Base-by-base conservation (phyloP, 2,888 invertebrate species). In the Polylopha cassiicola region DNA sequence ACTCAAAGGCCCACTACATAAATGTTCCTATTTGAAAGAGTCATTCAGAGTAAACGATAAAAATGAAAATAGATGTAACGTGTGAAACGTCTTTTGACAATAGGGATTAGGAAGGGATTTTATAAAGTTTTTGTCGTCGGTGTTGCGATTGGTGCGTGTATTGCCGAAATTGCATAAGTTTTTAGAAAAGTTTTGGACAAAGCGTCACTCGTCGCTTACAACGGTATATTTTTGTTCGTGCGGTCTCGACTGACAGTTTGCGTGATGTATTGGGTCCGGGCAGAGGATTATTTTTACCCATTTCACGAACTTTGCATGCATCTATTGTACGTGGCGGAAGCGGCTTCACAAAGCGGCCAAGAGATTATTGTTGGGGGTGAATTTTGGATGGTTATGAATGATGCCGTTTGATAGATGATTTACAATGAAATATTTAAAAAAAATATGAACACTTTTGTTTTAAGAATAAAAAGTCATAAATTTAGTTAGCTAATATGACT, bases 271-370 rank as follows among this genome's bases (percentile, higher is more conserved):
- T 84, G 78, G 75, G 61, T 68, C 64, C 54, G 66, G 71, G 68
- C 62, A 65, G 73, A 71, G 79, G 82, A 82, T 84, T 85, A 85
- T 84, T 82, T 84, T 81, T 82, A 75, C 81, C 81, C 78, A 77
- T 84, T 82, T 81, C 78, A 80, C 77, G 57, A 82, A 81, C 79
- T 84, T 84, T 75, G 80, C 85, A 79, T 79, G 80, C 80, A 72
- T 67, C 82, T 73, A 80, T 84, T 84, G 82, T 85, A 55, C 49
- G 53, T 58, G 55, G 56, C 82, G 85, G 85, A 85, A 84, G 81
- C 82, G 82, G 81, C 72, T 50, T 58, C 50, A 75, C 77, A 84
- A 84, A 81, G 79, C 66, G 57, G 53, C 63, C 61, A 55, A 63
- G 65, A 71, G 79, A 78, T 78, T 76, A 76, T 75, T 76, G 63